phyloP scores from a whole-genome alignment of 2,113 vertebrate species.

The Falco punctatus region DNA sequence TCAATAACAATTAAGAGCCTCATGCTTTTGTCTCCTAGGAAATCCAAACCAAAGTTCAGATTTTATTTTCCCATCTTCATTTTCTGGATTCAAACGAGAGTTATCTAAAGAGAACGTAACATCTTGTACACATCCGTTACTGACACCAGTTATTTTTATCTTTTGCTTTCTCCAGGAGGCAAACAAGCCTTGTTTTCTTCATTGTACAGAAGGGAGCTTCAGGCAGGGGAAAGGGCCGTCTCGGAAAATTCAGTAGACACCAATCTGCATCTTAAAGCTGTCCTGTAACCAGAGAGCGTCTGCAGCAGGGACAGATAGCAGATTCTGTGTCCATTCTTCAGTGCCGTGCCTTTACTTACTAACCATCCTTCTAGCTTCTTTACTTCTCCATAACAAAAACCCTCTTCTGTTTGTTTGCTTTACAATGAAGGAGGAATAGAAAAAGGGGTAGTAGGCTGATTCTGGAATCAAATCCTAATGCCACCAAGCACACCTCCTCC shows the following conservation, averaged over 20 bases:
- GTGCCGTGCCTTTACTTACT: neutral
- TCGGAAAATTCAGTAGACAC: neutral
- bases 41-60: neutral
- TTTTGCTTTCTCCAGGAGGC: neutral
- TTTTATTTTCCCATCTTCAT: neutral
- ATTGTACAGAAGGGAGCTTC: neutral
- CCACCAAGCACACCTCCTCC: neutral
- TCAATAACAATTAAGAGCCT: neutral
- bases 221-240: neutral
- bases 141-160: neutral
- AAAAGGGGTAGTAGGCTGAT: neutral
- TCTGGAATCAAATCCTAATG: neutral
- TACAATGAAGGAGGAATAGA: neutral
- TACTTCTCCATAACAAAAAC: neutral
- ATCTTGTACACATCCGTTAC: neutral
- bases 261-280: neutral
- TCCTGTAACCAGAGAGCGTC: neutral
- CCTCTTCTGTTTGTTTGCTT: neutral
- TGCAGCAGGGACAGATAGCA: neutral
- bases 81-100: neutral
- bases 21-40: neutral
- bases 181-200: neutral
- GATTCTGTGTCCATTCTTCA: neutral
- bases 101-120: neutral
- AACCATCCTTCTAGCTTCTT: neutral